Conservation (phyloP, 1,140 invertebrate genomes). For the Dufourea novaeangliae region DNA sequence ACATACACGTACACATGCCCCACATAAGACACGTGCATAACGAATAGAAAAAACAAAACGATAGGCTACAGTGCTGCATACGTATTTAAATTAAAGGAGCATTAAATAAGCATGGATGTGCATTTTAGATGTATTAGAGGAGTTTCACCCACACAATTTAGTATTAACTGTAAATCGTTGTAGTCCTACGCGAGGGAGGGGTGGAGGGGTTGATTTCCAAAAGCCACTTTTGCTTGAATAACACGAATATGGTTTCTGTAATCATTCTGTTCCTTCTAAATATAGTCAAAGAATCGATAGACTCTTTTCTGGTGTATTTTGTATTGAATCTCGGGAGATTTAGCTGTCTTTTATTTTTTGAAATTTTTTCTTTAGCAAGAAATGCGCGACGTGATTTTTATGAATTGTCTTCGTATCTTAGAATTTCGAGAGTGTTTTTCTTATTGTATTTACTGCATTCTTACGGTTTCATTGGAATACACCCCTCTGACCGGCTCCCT, state of each 20-base stretch:
- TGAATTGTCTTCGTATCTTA: no score
- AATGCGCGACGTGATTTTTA: no score
- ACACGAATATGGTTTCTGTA: no score
- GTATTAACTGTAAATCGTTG: constrained; percentile 61
- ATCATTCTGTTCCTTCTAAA: no score
- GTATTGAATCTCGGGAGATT: no score
- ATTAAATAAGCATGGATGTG: constrained; percentile 73
- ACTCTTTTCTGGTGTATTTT: no score
- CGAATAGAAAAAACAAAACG: constrained; percentile 54
- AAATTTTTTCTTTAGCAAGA: no score
- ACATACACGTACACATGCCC: not conserved
- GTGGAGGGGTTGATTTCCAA: constrained; percentile 11
- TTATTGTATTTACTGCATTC: not conserved
- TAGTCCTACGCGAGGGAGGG: constrained; percentile 36
- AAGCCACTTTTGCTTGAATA: not conserved
- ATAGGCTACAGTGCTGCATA: constrained; percentile 71
- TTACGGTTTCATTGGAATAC: not conserved
- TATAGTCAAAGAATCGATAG: no score
- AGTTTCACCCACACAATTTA: constrained; percentile 68
- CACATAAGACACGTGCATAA: constrained; percentile 56
- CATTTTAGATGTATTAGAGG: constrained; percentile 70
- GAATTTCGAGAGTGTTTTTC: no score
- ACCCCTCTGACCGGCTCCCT: not conserved
- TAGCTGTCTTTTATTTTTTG: no score
- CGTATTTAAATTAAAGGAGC: constrained; percentile 67